These are phyloP conservation scores for Lophotis ruficrista DNA, from an alignment of 2,113 vertebrate species.

Conservation along the genomic window DNA sequence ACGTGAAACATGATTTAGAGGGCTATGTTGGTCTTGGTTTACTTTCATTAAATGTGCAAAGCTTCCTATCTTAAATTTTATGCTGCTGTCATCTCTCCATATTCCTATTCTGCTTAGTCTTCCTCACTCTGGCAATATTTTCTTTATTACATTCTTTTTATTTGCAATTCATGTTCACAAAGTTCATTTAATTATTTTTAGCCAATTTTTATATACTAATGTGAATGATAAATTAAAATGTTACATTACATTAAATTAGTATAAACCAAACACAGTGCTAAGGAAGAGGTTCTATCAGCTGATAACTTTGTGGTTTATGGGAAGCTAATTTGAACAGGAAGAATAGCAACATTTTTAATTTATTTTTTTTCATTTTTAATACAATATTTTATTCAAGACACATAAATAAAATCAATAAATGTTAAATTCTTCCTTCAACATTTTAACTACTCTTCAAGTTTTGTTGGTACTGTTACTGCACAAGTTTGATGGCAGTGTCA, in stretches of 20 bases:
- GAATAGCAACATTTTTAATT: not conserved
- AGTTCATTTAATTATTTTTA: not conserved
- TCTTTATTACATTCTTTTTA: not conserved
- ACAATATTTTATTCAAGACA: slow-evolving; percentile 39
- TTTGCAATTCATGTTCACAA: not conserved
- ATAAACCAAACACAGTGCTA: not conserved
- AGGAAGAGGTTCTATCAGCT: not conserved
- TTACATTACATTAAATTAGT: not conserved
- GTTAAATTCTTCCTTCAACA: not conserved
- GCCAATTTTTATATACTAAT: not conserved
- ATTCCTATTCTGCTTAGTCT: not conserved
- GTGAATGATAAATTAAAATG: not conserved
- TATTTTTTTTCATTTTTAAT: not conserved
- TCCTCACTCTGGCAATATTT: not conserved
- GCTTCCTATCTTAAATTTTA: not conserved
- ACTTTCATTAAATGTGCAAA: not conserved
- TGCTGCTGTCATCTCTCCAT: not conserved
- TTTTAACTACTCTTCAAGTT: not conserved
- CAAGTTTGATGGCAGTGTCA: not conserved
- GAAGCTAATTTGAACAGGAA: not conserved
- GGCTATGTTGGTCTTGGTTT: not conserved
- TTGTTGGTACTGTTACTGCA: not conserved
- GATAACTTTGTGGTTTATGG: not conserved
- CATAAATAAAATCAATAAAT: slow-evolving; percentile 48
- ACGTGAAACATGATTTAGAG: not conserved